A percentile compares a stretch with the other conserved stretches of the same genome.
These are phyloP conservation scores for Eurypyga helias DNA, from an alignment of 2,113 vertebrate genomes.

Conservation along the genomic window DNA sequence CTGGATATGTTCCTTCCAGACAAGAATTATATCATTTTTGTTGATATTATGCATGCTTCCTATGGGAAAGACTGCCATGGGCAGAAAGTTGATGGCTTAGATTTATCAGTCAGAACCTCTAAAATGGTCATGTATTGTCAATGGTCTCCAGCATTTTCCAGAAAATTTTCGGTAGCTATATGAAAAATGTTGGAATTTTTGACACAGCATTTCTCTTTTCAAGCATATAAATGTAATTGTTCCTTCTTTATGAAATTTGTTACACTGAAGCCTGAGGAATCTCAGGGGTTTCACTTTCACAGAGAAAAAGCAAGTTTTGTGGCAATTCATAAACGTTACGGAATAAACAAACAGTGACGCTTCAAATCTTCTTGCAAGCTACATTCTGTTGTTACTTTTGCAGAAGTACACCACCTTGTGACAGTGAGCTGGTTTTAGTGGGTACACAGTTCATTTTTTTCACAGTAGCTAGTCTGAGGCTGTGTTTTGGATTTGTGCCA, in stretches of 20 bases:
- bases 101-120: not conserved
- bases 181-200: not conserved
- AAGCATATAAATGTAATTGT: not conserved
- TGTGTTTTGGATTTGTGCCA: too few species aligned
- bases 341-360: not conserved
- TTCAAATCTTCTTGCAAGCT: not conserved
- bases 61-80: not conserved
- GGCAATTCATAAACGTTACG: not conserved
- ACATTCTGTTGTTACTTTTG: not conserved
- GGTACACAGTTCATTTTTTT: too few species aligned
- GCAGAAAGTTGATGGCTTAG: not conserved
- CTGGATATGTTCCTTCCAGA: not conserved
- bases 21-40: not conserved
- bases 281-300: not conserved
- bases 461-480: too few species aligned
- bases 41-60: not conserved
- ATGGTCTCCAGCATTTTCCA: not conserved
- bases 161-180: not conserved
- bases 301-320: not conserved
- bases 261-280: not conserved
- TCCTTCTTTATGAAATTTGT: not conserved
- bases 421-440: not conserved
- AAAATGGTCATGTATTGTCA: not conserved
- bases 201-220: not conserved
- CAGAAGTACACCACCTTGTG: not conserved